phyloP scores from a whole-genome alignment of 2,113 vertebrate species.

The Jacana jacana region DNA sequence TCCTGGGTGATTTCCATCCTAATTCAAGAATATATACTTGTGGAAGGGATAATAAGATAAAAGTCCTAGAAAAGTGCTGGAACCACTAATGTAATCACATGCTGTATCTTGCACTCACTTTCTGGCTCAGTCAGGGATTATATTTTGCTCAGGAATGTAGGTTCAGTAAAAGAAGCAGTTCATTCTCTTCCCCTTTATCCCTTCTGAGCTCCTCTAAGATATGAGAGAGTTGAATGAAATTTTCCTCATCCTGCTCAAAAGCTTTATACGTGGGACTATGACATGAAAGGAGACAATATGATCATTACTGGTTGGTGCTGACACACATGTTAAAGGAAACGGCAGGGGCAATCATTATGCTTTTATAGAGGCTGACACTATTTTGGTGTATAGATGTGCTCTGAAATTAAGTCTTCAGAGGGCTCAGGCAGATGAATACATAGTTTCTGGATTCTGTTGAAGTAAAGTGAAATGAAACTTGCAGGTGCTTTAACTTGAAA shows the following conservation, averaged over 20 bases:
- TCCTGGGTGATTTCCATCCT: background rate
- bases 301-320: background rate
- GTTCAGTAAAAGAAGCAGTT: background rate
- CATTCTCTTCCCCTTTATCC: background rate
- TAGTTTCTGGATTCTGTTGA: background rate
- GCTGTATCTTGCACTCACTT: background rate
- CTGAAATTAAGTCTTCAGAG: constrained; percentile 5
- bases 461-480: background rate
- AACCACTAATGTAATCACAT: background rate
- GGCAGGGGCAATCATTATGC: background rate
- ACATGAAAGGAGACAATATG: background rate
- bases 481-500: background rate
- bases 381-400: background rate
- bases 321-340: background rate
- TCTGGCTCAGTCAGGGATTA: background rate
- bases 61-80: background rate
- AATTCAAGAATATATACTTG: background rate
- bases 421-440: background rate
- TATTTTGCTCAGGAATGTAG: background rate
- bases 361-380: background rate
- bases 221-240: background rate
- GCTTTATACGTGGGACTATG: background rate
- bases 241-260: background rate
- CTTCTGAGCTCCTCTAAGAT: background rate
- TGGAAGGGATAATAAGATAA: background rate